Conservation (phyloP, 2,888 invertebrate genomes). For the Eustalomyia histrio region DNA sequence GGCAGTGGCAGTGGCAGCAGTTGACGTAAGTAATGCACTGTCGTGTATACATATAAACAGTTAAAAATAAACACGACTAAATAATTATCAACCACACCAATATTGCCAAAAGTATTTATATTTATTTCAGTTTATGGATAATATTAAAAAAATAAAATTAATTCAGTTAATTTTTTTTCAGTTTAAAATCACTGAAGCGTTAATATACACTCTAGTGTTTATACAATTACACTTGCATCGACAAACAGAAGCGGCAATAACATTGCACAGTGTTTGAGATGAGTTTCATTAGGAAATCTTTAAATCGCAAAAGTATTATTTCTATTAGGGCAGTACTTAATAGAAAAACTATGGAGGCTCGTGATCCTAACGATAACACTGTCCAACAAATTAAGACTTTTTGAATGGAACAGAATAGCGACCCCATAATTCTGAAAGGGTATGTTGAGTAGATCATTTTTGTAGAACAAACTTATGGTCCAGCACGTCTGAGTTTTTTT, state of each 20-base stretch:
- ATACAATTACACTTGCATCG: conserved; percentile 2
- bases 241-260: conserved; percentile 5
- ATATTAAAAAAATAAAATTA: conserved; percentile 18
- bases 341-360: too few relatives aligned
- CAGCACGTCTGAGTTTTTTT: too few relatives aligned
- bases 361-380: too few relatives aligned
- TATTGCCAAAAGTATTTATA: conserved; percentile 8
- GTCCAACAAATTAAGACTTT: too few relatives aligned
- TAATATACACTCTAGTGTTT: conserved; percentile 39
- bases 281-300: too few relatives aligned
- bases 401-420: too few relatives aligned
- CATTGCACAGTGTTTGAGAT: background rate
- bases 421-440: too few relatives aligned
- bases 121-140: conserved; percentile 27
- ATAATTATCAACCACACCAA: conserved; percentile 9
- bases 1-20: background rate
- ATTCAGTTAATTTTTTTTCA: conserved; percentile 38
- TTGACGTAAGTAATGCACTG: conserved; percentile 55
- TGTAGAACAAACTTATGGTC: too few relatives aligned
- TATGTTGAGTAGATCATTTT: too few relatives aligned
- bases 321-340: too few relatives aligned
- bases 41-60: conserved; percentile 37
- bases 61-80: conserved; percentile 15
- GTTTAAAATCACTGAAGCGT: conserved; percentile 58
- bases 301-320: too few relatives aligned